Evolutionary conservation across 2,113 vertebrate species (phyloP), one percentile per base, ranked within the genome.

Genomic region (Desmodus rotundus): DNA sequence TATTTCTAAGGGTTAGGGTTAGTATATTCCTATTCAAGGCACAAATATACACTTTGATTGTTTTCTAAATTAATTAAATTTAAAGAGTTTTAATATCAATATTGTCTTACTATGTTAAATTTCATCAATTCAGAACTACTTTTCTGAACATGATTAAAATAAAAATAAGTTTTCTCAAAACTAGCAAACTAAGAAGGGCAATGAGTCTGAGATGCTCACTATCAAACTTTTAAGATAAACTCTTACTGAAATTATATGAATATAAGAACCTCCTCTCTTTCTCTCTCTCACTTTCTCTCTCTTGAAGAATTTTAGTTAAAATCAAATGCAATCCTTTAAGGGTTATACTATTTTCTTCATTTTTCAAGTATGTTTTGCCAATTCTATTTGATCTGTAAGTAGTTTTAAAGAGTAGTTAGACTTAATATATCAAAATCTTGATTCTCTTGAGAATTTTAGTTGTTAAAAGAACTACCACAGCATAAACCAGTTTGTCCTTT

Each of bases 401-500:
- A 31, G 91, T 26, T 92, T 87, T 72, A 68, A 90, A 85, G 20
- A 87, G 92, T 43, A 56, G 13, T 74, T 78, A 86, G 31, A 81
- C 2, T 56, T 50, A 78, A 87, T 0, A 56, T 74, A 70, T 41
- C 58, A 70, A 94, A 91, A 52, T 72, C 41, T 73, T 81, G 22
- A 8, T 73, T 81, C 14, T 61, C 93, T 87, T 61, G 24, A 68
- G 63, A 91, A 89, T 58, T 94, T 3, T 70, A 12, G 45, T 93
- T 88, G 13, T 13, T 89, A 61, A 93, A 82, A 56, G 12, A 92
- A 81, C 19, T 81, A 87, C 15, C 8, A 90, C 77, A 96, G 84
- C 76, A 14, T n/a, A 96, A 86, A 86, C 85, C 4, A 81, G 19
- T 83, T 91, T 94, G 65, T 33, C 16, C 31, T 94, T 87, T 43